Evolutionary conservation across 2,888 invertebrate species (phyloP).

Genomic region (Coecobrya sp.): DNA sequence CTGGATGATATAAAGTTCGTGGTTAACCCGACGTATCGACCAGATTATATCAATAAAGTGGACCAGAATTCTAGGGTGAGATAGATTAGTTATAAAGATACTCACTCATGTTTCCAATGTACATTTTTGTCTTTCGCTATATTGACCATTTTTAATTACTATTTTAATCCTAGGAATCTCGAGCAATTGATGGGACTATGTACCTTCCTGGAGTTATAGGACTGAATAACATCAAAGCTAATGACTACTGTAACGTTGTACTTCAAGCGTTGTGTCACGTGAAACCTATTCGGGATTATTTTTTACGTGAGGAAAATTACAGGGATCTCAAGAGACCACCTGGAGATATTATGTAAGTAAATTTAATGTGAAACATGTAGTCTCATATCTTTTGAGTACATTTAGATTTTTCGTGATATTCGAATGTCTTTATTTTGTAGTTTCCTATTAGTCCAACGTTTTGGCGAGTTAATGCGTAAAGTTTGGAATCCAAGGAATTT

Average conservation of each 20-base stretch:
- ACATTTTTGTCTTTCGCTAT: too few relatives aligned
- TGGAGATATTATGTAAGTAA: slow-evolving; percentile 93
- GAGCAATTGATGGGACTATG: slow-evolving; percentile 98
- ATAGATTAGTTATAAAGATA: too few relatives aligned
- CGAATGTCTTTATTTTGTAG: slow-evolving; percentile 52
- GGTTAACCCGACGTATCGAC: slow-evolving; percentile 97
- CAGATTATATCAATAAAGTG: slow-evolving; percentile 93
- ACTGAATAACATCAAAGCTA: slow-evolving; percentile 99
- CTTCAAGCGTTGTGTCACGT: slow-evolving; percentile 99
- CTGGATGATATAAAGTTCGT: slow-evolving; percentile 99
- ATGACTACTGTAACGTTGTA: slow-evolving; percentile 99
- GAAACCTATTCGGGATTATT: slow-evolving; percentile 97
- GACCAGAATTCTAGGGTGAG: slow-evolving; percentile 92
- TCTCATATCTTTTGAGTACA: too few relatives aligned
- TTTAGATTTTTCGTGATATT: neutral
- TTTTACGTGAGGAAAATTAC: slow-evolving; percentile 97
- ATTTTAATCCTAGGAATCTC: slow-evolving; percentile 89
- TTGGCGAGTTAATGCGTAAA: slow-evolving; percentile 98
- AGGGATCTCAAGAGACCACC: slow-evolving; percentile 96
- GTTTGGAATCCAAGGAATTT: slow-evolving; percentile 99
- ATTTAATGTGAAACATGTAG: too few relatives aligned
- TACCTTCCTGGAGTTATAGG: slow-evolving; percentile 99
- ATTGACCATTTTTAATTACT: neutral
- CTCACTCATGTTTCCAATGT: too few relatives aligned
- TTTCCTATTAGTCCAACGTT: slow-evolving; percentile 96